Evolutionary conservation across 92 coral and sea anemone genomes (phyloP), one percentile per base, ranked within the genome.

Genomic region (Pocillopora meandrina): DNA sequence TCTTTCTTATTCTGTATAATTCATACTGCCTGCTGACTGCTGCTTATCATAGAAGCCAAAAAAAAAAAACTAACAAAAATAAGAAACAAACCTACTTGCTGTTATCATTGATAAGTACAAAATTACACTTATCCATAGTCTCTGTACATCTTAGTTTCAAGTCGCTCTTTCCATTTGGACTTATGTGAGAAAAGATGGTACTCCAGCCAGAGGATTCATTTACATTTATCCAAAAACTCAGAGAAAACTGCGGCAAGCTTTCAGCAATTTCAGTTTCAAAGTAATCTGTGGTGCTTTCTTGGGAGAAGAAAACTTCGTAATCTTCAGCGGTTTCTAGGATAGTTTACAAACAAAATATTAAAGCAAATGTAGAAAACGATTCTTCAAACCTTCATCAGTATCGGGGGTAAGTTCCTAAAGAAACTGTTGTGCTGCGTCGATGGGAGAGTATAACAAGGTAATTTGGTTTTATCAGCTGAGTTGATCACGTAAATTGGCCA

Each of bases 101-200:
- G 16, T 42, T 3, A 1, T 75, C 11, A 10, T 21, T 26, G 5
- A 75, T 75, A 64, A 75, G 21, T 15, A 7, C 1, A 20, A 77
- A 33, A 9, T 35, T 47, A 36, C 71, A 77, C 16, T 3, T 10
- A 31, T 31, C 9, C 70, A 77, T 36, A 16, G 35, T 1, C 5
- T 14, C 19, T 16, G 1, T 1, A 35, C 81, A 77, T 9, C 58
- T 77, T 2, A 61, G 12, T 49, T 9, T 61, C 69, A 77, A 16
- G 19, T 77, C 70, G 31, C 14, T 20, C 12, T 61, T 15, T 5
- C 35, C 57, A 34, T 60, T 57, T 8, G 81, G 47, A 6, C 69
- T 61, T 57, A 77, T 12, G 19, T 77, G 70, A 33, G 81, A 77
- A 77, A 77, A 77, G 10, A 77, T 18, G 23, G 81, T 77, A 8